Evolutionary conservation across 2,888 invertebrate genomes (phyloP), one percentile per base, ranked within the genome.

Genomic region (Drosophila parthenogenetica): DNA sequence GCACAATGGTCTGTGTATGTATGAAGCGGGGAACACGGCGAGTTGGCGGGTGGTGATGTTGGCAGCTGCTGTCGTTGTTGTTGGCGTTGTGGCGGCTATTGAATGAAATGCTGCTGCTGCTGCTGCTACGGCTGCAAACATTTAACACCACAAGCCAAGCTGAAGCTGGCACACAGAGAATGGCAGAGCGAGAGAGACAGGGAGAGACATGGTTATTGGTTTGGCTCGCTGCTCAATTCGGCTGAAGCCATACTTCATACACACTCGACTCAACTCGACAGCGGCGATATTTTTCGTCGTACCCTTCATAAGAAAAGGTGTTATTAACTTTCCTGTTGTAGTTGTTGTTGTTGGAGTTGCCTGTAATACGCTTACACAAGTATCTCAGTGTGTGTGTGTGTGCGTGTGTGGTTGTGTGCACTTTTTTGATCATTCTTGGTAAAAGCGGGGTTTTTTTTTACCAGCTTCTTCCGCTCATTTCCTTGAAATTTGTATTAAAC

Each of bases 291-390:
- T 65, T 74, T 69, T 59, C 55, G 73, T 67, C 42, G 66, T 88
- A 87, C 83, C 89, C 83, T 84, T 84, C 89, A 84, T 70, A 87
- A 76, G 87, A 84, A 84, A 84, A 89, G 83, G 83, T 84, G 83
- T 84, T 84, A 84, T 84, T 84, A 83, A 83, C 89, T 81, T 83
- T 35, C 35, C 35, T 35, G 35, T 11, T 35, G 35, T 13, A 73
- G 87, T 75, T 84, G 80, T 73, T 78, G 65, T 48, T 29, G 32
- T 49, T 49, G 29, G 58, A 70, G 70, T 62, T 68, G 69, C 46
- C 54, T 60, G 67, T 77, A 78, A 75, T 69, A 49, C 58, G 46
- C 16, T 54, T 39, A 62, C 37, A 59, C 29, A 42, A 29, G 19
- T 48, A 16, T 17, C 25, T 42, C 32, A 48, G 42, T 58, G 25